A percentile compares a stretch with the other conserved stretches of the same genome.
Conservation (phyloP, 2,888 invertebrate species). For the Prenolepis imparis region DNA sequence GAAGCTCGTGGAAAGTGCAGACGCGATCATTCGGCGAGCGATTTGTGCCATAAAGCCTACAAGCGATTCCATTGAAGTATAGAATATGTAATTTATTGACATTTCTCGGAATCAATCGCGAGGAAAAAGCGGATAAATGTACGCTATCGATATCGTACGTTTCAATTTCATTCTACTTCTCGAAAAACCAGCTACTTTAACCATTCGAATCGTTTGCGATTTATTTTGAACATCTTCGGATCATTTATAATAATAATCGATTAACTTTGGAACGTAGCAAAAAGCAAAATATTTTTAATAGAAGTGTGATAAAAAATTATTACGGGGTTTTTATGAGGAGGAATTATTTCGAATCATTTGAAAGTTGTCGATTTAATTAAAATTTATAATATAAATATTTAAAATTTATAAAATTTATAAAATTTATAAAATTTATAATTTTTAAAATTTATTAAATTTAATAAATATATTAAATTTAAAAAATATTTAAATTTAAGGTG, state of each 20-base stretch:
- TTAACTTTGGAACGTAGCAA: background rate
- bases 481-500: background rate
- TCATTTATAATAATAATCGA: background rate
- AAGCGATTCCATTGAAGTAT: background rate
- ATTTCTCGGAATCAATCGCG: background rate
- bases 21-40: conserved; percentile 23
- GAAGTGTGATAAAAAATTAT: background rate
- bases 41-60: conserved; percentile 41
- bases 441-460: too few species aligned
- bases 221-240: background rate
- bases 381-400: too few species aligned
- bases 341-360: background rate
- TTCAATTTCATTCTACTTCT: background rate
- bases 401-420: too few species aligned
- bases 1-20: conserved; percentile 22
- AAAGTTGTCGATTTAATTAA: background rate
- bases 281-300: conserved; percentile 7
- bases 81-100: conserved; percentile 47
- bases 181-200: background rate
- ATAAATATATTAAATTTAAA: too few species aligned
- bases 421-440: too few species aligned
- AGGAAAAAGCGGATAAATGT: conserved; percentile 14
- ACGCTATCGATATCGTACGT: conserved; percentile 7
- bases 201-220: background rate
- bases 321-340: background rate